phyloP scores from a whole-genome alignment of 2,888 invertebrate genomes.

The Crossocerus cetratus region DNA sequence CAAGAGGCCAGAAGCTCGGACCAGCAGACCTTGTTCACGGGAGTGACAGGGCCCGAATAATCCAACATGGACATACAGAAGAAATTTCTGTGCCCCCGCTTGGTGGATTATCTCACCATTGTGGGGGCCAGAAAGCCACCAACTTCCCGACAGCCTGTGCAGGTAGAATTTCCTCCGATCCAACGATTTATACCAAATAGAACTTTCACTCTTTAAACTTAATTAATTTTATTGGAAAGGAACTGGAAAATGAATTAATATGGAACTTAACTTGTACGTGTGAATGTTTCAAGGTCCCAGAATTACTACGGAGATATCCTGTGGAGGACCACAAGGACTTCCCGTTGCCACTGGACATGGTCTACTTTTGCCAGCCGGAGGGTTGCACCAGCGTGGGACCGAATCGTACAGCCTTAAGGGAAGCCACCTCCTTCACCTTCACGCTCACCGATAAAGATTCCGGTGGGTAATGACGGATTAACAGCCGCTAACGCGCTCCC shows the following conservation, averaged over 20 bases:
- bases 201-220: too few relatives aligned
- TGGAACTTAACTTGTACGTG: too few relatives aligned
- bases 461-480: slow-evolving; percentile 78
- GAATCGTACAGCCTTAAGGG: slow-evolving; percentile 88
- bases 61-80: slow-evolving; percentile 82
- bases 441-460: slow-evolving; percentile 99
- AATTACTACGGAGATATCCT: slow-evolving; percentile 96
- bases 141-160: slow-evolving; percentile 86
- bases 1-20: slow-evolving; percentile 55
- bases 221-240: too few relatives aligned
- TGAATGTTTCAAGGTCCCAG: slow-evolving; percentile 93
- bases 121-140: slow-evolving; percentile 92
- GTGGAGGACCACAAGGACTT: slow-evolving; percentile 98
- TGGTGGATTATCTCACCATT: slow-evolving; percentile 97
- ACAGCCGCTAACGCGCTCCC: not conserved
- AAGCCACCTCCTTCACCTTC: slow-evolving; percentile 98
- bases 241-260: too few relatives aligned
- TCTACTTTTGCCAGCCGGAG: slow-evolving; percentile 99
- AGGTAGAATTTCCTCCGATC: slow-evolving; percentile 78
- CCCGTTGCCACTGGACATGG: slow-evolving; percentile 97
- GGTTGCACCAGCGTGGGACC: slow-evolving; percentile 96
- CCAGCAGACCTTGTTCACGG: slow-evolving; percentile 53
- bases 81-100: slow-evolving; percentile 89
- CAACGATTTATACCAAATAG: too few relatives aligned
- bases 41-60: slow-evolving; percentile 69